phyloP scores from a whole-genome alignment of 2,113 vertebrate species.

The Dromaius novaehollandiae region DNA sequence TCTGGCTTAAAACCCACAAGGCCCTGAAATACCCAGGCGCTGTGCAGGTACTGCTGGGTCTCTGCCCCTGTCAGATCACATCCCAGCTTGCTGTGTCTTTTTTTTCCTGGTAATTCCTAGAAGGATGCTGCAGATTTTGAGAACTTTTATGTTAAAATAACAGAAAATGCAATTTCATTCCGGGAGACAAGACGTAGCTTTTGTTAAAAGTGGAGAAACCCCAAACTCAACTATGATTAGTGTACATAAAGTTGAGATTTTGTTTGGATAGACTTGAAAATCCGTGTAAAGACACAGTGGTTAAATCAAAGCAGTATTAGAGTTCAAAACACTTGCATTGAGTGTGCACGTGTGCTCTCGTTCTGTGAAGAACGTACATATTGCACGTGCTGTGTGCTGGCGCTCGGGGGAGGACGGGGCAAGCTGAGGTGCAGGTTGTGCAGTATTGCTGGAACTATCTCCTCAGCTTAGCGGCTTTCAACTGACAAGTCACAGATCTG shows the following conservation, averaged over 20 bases:
- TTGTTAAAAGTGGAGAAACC: background rate
- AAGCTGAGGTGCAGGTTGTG: fast-evolving
- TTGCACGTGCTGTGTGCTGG: background rate
- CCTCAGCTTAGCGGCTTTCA: background rate
- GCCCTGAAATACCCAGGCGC: background rate
- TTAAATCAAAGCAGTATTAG: background rate
- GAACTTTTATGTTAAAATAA: background rate
- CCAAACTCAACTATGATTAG: fast-evolving
- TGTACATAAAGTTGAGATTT: background rate
- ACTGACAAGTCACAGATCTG: background rate
- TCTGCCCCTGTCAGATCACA: background rate
- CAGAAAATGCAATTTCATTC: background rate
- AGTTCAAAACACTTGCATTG: background rate
- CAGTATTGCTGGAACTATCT: fast-evolving
- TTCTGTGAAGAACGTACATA: background rate
- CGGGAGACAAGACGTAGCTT: background rate
- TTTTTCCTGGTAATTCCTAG: background rate
- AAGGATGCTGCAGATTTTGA: background rate
- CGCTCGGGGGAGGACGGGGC: background rate
- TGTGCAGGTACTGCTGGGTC: fast-evolving
- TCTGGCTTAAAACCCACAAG: background rate
- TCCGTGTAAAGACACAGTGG: background rate
- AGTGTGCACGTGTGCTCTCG: fast-evolving
- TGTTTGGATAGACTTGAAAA: background rate
- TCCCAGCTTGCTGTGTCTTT: background rate